Conservation (phyloP, 2,113 vertebrate genomes). For the Dasyurus viverrinus region DNA sequence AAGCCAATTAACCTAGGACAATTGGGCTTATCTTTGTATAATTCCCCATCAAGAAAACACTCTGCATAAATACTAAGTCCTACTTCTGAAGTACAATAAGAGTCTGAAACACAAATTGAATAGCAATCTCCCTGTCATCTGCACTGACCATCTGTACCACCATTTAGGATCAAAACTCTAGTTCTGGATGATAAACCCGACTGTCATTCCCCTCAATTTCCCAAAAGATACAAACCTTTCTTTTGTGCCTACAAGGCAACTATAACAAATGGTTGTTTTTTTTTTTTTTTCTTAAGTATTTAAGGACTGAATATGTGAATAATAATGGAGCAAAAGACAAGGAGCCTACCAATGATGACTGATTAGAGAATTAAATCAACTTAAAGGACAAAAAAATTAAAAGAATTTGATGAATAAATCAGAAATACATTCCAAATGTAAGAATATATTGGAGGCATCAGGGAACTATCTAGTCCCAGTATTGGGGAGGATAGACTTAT, state of each 20-base stretch:
- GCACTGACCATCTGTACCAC: slow-evolving; percentile 9
- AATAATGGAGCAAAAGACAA: background rate
- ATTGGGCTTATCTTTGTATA: slow-evolving; percentile 3
- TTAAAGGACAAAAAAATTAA: background rate
- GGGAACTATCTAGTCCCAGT: background rate
- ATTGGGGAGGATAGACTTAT: background rate
- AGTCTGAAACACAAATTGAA: slow-evolving; percentile 44
- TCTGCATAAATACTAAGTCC: slow-evolving; percentile 36
- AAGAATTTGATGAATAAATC: background rate
- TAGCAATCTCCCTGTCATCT: slow-evolving; percentile 38
- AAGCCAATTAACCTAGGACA: background rate
- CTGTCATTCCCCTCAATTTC: background rate
- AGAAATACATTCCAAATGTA: background rate
- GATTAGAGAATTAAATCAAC: background rate
- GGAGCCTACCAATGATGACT: background rate
- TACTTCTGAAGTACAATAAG: slow-evolving; percentile 19
- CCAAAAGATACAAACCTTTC: background rate
- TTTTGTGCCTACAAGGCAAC: background rate
- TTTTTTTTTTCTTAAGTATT: background rate
- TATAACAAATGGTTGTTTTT: background rate
- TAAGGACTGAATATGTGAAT: background rate
- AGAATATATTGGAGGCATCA: background rate
- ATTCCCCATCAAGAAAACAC: slow-evolving; percentile 21
- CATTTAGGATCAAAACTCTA: slow-evolving; percentile 5
- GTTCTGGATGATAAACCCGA: background rate